Evolutionary conservation across 2,113 vertebrate species (phyloP), one percentile per base, ranked within the genome.

Genomic region (Ammospiza caudacuta): DNA sequence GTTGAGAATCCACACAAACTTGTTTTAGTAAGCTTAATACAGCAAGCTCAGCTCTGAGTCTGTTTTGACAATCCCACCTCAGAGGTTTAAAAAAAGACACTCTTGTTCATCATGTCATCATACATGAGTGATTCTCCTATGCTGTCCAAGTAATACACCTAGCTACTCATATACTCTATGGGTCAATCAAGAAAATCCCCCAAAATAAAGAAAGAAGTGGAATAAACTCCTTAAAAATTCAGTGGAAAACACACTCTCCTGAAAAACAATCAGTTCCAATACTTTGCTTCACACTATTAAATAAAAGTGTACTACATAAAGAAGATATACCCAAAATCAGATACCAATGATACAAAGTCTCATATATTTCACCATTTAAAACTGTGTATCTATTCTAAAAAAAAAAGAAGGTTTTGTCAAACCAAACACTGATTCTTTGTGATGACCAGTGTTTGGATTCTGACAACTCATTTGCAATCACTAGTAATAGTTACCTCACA

Each of bases 21-120:
- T 97, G 75, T 89, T 97, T 96, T 91, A 97, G 95, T 96, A 96
- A 95, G 87, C 91, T 96, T 91, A 97, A 97, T 93, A 97, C 95
- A 95, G 91, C 63, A 97, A 97, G 86, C 58, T 74, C 58, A 95
- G 93, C 76, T 96, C 95, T 90, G 92, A 93, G 52, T 89, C 74
- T 94, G 83, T 92, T 97, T 90, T 91, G 89, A 97, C 89, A 96
- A 97, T 94, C 69, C 41, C 79, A 93, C 89, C 78, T 96, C 85
- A 62, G 95, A 97, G 93, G 96, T 69, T 94, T 96, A 69, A 91
- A 73, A 96, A 96, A 81, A 84, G 5, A 92, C 37, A 69, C 90
- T 91, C 83, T 87, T 92, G 86, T 84, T 97, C 86, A 92, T 91
- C 47, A 15, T 52, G 67, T 96, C 95, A 94, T 47, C 83, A 51